phyloP scores from a whole-genome alignment of 2,888 invertebrate species.

The Litoditis marina region DNA sequence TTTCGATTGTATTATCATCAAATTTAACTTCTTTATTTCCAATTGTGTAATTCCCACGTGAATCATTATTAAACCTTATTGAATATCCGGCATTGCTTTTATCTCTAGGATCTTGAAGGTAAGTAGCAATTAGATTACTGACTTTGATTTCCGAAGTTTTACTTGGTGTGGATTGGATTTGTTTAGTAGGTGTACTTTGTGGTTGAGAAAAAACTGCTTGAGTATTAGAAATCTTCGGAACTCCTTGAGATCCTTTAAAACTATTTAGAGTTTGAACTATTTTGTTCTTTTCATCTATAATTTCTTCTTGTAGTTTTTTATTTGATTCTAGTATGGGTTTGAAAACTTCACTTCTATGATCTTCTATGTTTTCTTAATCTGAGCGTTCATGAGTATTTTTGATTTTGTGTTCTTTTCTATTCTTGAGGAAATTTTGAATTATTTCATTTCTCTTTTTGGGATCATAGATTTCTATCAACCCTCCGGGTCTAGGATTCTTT shows the following conservation, averaged over 20 bases:
- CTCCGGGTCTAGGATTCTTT: slow-evolving; percentile 4
- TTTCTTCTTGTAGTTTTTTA: slow-evolving; percentile 40
- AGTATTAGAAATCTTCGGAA: slow-evolving; percentile 1
- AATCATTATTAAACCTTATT: slow-evolving; percentile 18
- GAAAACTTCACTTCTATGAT: slow-evolving; percentile 39
- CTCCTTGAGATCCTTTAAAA: slow-evolving; percentile 14
- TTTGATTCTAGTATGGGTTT: slow-evolving; percentile 44
- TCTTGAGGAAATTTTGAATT: slow-evolving; percentile 2
- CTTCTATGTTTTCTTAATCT: slow-evolving; percentile 34
- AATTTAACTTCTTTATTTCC: slow-evolving; percentile 36
- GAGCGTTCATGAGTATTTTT: slow-evolving; percentile 8
- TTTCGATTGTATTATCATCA: slow-evolving; percentile 32
- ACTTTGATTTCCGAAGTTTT: slow-evolving; percentile 15
- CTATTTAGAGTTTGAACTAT: slow-evolving; percentile 39
- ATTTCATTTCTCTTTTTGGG: slow-evolving; percentile 10
- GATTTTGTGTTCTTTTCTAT: slow-evolving; percentile 10
- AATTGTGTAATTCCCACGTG: slow-evolving; percentile 28
- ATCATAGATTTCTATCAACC: slow-evolving; percentile 11
- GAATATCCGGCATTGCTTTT: slow-evolving; percentile 44
- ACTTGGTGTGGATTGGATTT: slow-evolving; percentile 15
- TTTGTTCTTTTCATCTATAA: slow-evolving; percentile 43
- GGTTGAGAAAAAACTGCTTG: slow-evolving; percentile 12
- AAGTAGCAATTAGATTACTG: slow-evolving; percentile 30
- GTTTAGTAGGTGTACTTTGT: slow-evolving; percentile 14
- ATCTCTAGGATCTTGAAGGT: slow-evolving; percentile 36